phyloP scores from a whole-genome alignment of 2,113 vertebrate genomes.

The Cyanoliseus patagonus region DNA sequence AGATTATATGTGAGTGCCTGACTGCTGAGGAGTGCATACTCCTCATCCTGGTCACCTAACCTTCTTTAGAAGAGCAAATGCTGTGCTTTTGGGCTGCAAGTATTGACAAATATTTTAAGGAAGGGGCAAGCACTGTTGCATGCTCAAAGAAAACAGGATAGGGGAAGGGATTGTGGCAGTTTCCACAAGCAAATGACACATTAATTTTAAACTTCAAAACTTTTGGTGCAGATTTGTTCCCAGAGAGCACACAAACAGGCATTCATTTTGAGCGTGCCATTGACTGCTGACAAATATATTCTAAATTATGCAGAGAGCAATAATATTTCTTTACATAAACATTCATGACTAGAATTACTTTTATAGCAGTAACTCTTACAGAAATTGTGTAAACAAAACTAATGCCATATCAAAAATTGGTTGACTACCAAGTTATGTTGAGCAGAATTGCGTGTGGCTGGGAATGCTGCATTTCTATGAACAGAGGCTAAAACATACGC shows the following conservation, averaged over 20 bases:
- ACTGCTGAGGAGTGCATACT: background rate
- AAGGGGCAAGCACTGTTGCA: background rate
- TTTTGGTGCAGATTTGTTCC: background rate
- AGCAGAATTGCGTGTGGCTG: background rate
- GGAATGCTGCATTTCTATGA: background rate
- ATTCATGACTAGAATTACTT: background rate
- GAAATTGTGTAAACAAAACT: background rate
- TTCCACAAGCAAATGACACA: background rate
- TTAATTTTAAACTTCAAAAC: background rate
- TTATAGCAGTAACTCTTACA: background rate
- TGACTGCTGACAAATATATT: background rate
- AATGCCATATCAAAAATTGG: background rate
- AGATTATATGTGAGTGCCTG: background rate
- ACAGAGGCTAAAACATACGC: background rate
- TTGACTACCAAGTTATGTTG: background rate
- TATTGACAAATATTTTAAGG: background rate
- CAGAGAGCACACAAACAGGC: background rate
- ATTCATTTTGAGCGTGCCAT: background rate
- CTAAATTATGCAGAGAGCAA: background rate
- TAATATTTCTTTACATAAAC: background rate
- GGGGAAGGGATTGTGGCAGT: background rate
- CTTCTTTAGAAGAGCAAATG: background rate
- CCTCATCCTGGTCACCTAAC: background rate
- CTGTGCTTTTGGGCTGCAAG: background rate
- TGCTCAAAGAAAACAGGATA: background rate